Base-by-base conservation (phyloP, 2,888 invertebrate species). In the Sicus ferrugineus region DNA sequence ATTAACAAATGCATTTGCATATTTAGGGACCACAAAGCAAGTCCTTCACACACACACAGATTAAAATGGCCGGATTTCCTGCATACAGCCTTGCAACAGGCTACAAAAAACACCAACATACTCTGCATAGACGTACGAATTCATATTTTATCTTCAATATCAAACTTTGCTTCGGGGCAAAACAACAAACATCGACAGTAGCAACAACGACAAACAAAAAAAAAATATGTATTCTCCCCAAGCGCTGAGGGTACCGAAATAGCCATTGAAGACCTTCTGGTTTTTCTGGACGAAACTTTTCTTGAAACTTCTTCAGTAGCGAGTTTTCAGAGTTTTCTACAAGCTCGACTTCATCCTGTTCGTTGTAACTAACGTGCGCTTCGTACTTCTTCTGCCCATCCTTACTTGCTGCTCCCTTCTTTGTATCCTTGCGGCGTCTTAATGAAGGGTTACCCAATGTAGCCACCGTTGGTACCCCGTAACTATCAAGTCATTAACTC, bases 401-500 rank as follows among this genome's bases (percentile, higher is more conserved):
- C 19, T 52, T 9, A 21, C 31, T 31, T 58, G 58, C 19, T 58
- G 28, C 48, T 63, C 19, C 28, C 21, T 26, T 64, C 31, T 26
- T 38, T 54, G 28, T 38, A 30, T 64, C 46, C 28, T 31, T 46
- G 42, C 19, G 11, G 31, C 34, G 48, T 62, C 38, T 65, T 65
- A 65, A 54, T 65, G 52, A 65, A 65, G 31, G 54, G 54, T 30
- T 3, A 48, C 23, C 65, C 23, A 65, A 52, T 65, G 65, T 54
- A 65, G n/a, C 42, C 42, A 42, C 38, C 65, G 54, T 52, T 54
- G 54, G 65, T 65, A 54, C 54, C 64, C 14, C 42, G 64, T 68
- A 64, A 70, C 67, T 79, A 79, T 77, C 78, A 79, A 81, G 80
- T 78, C 81, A 81, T 81, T 81, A 82, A 82, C 79, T 81, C 78